phyloP scores from a whole-genome alignment of 1,140 invertebrate species.

The Drosophila trapezifrons region DNA sequence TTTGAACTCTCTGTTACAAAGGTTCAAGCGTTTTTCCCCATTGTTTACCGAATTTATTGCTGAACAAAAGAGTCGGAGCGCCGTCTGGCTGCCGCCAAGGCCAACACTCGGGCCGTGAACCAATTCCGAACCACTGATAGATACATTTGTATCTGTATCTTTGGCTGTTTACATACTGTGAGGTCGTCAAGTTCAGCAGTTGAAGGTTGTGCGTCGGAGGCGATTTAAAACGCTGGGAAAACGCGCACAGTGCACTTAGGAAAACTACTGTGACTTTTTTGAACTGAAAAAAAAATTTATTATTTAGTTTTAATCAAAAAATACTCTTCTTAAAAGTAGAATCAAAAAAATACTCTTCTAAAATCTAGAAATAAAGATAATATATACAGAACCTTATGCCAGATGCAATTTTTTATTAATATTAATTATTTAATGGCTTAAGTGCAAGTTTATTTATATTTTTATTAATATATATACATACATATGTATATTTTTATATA shows the following conservation, averaged over 20 bases:
- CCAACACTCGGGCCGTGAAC: constrained; percentile 59
- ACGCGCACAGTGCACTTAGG: constrained; percentile 10
- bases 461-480: too few relatives aligned
- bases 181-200: constrained; percentile 56
- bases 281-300: too few relatives aligned
- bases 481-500: too few relatives aligned
- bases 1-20: not conserved
- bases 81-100: constrained; percentile 34
- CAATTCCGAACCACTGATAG: constrained; percentile 51
- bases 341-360: too few relatives aligned
- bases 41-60: constrained; percentile 4
- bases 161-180: constrained; percentile 12
- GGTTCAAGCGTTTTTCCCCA: constrained; percentile 5
- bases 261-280: too few relatives aligned
- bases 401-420: too few relatives aligned
- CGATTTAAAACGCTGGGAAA: constrained; percentile 40
- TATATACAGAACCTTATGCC: too few relatives aligned
- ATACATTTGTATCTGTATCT: constrained; percentile 27
- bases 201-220: constrained; percentile 42
- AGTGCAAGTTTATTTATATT: too few relatives aligned
- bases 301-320: not conserved
- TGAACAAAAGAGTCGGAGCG: constrained; percentile 8
- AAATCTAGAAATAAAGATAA: too few relatives aligned
- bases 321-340: too few relatives aligned
- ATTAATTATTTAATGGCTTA: too few relatives aligned